These are phyloP conservation scores for Meles meles DNA, from an alignment of 2,113 vertebrate genomes.

Conservation along the genomic window DNA sequence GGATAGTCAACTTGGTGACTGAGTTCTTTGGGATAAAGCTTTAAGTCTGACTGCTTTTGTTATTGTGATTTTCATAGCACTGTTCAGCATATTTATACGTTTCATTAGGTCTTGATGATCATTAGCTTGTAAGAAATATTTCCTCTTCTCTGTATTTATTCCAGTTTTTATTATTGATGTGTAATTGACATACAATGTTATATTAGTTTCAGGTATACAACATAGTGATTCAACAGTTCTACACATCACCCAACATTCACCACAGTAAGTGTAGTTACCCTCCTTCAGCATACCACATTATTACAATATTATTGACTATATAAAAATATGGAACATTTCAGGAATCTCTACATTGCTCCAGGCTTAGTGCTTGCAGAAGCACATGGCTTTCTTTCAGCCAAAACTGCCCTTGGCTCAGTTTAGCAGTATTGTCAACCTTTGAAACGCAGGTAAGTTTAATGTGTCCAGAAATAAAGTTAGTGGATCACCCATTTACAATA, in stretches of 20 bases:
- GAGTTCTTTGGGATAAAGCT: conserved; percentile 84
- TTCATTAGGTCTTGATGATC: conserved; percentile 92
- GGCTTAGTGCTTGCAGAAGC: neutral
- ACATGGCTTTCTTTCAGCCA: neutral
- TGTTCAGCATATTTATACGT: conserved; percentile 92
- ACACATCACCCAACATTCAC: neutral
- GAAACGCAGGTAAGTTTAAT: neutral
- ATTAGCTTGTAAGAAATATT: conserved; percentile 93
- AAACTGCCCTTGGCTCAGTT: neutral
- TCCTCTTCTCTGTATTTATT: conserved; percentile 93
- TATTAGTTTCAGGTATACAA: neutral
- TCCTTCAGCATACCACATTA: neutral
- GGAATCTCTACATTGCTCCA: neutral
- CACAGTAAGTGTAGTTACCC: neutral
- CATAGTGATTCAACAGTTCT: neutral
- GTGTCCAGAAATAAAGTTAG: conserved; percentile 59
- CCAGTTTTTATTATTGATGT: neutral
- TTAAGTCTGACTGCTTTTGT: conserved; percentile 82
- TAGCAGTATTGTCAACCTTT: neutral
- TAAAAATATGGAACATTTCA: neutral
- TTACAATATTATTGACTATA: neutral
- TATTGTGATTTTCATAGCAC: conserved; percentile 92
- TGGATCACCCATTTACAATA: conserved; percentile 93
- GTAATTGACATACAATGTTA: neutral
- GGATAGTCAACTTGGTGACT: conserved; percentile 82